Evolutionary conservation across 2,797 vertebrate genomes (phyloP), one percentile per base, ranked within the genome.

Genomic region (Alca torda): DNA sequence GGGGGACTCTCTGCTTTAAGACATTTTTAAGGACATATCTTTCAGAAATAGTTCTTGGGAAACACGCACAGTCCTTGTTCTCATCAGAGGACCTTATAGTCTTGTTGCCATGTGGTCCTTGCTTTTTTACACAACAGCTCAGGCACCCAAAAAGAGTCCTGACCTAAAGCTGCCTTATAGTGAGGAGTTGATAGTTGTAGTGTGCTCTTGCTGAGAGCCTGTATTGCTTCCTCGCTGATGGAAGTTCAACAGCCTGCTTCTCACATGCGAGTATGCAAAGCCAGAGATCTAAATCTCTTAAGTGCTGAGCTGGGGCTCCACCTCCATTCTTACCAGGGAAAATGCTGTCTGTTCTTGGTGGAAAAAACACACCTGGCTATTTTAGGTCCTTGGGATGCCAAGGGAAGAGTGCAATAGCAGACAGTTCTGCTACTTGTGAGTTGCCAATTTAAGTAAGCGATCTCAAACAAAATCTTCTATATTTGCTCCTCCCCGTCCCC

Each of bases 101-200:
- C 87, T 84, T 51, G 76, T 90, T 84, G 77, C 84, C 50, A 3
- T 70, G 46, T 65, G 72, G 73, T 81, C 63, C 86, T 93, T 64
- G 81, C 74, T 95, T 91, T 92, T 96, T 31, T 91, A 86, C 84
- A 90, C 73, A 76, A 65, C 84, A 68, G 88, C 89, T 96, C 93
- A 89, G 80, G 74, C 88, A 65, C 69, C 54, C n/a, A 48, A 33
- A 60, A 80, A 54, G 72, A 83, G 46, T 84, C 80, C 88, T 91
- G 82, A 87, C 82, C 94, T 91, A 87, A 94, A 3, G 89, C 87
- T 97, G 96, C 94, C 95, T 97, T 97, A 97, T 31, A 74, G 64
- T 13, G 68, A 96, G 88, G 94, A 81, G 45, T 9, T 59, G 46
- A 70, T 57, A 68, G 78, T 87, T 91, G n/a, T 76, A 64, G 70